Base-by-base conservation (phyloP, 2,113 vertebrate species). In the Oreamnos americanus region DNA sequence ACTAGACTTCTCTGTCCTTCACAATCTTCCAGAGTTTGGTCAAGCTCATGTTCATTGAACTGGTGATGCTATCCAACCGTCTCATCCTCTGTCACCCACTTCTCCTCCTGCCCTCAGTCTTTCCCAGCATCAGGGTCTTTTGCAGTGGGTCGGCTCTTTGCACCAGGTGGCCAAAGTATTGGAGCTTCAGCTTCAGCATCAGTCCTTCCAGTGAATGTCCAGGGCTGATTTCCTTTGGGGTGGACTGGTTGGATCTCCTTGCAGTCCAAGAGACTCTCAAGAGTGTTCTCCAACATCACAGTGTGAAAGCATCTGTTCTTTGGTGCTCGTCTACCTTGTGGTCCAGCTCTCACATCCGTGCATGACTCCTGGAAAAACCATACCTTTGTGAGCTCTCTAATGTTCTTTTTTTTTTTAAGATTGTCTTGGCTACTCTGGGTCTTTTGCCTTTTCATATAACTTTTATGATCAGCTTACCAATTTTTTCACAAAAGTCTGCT, bases 61-160 rank as follows among this genome's bases (percentile, higher is more conserved):
- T 39, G 67, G 10, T 25, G 19, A 74, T 74, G n/a, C 19, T 1
- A 74, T 39, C n/a, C n/a, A 74, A 74, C 67, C n/a, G 12, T 74
- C 67, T 23, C 67, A 23, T 74, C n/a, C 67, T 74, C 67, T 74
- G n/a, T 23, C 21, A 23, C 10, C 67, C n/a, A 6, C n/a, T 71
- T 39, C 67, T 71, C 62, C 62, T n/a, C n/a, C 33, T 71, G 67
- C n/a, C 10, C n/a, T 71, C 67, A 74, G 36, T 74, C 67, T 39
- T 71, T 71, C n/a, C 67, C 67, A 71, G n/a, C n/a, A 12, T 71
- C 67, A 39, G 67, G 67, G 19, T 71, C 19, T 71, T 74, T 39
- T 74, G 19, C 5, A 39, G 0, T 12, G 5, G 36, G n/a, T 39
- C 1, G 0, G n/a, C 36, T 39, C 67, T 74, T 39, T 21, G 4